Base-by-base conservation (phyloP, 2,797 vertebrate species). In the Ptychadena robeensis region DNA sequence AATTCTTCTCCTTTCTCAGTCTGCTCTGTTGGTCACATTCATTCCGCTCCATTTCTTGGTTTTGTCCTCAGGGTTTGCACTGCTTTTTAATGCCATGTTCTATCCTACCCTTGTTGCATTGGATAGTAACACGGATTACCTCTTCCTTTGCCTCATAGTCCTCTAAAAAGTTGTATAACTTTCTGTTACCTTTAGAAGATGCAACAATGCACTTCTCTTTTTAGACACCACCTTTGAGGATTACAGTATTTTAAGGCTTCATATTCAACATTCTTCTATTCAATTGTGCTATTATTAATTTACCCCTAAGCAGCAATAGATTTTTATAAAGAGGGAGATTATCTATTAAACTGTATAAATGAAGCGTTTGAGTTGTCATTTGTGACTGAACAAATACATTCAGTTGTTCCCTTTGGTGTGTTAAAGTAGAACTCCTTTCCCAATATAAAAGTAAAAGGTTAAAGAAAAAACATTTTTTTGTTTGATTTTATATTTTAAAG, bases 11-110 rank as follows among this genome's bases (percentile, higher is more conserved):
- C 66, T 40, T n/a, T 68, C 30, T 66, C 70, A n/a, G 27, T 81
- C n/a, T 53, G 37, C 53, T 75, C 66, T 57, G 53, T 61, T 87
- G 78, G 73, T 48, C 27, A 38, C 40, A 65, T 81, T 76, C 78
- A 57, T 79, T 48, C 70, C 82, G 82, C 82, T 84, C 82, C 82
- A 84, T 84, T 83, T 70, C 70, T 79, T 76, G n/a, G 65, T 65
- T n/a, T 71, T 57, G 35, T 80, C 76, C 70, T 67, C 59, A 70
- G 77, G 82, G 82, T 71, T 32, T 74, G 82, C 73, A 75, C 71
- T 28, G 77, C 82, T 84, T 84, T 84, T 74, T 84, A 84, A 80
- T 75, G 77, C 69, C 63, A 80, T 80, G 64, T 75, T 75, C 59
- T 64, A 80, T 80, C 44, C 25, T 74, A 63, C 82, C 82, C 40